These are phyloP conservation scores for Glyptemys insculpta DNA, from an alignment of 2,797 vertebrate genomes.

Conservation along the genomic window DNA sequence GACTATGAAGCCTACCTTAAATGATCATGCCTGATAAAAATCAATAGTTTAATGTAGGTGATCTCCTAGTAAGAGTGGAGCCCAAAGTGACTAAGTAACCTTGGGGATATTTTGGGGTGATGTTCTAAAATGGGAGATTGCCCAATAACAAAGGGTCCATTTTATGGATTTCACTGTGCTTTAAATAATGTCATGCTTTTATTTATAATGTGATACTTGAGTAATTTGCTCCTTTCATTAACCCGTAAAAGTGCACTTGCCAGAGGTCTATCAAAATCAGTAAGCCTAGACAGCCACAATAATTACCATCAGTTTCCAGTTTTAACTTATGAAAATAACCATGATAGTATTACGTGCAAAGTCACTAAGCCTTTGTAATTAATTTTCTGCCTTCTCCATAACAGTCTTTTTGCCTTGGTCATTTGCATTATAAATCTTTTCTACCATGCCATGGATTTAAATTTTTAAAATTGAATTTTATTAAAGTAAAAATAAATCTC, in stretches of 20 bases:
- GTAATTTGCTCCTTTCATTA: conserved; percentile 63
- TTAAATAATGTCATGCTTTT: conserved; percentile 33
- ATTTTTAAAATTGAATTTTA: conserved; percentile 72
- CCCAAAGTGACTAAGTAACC: not conserved
- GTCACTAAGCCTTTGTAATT: conserved; percentile 75
- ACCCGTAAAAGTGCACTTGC: conserved; percentile 54
- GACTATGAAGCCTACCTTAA: not conserved
- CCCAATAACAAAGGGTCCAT: not conserved
- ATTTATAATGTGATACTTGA: conserved; percentile 41
- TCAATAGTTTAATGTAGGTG: not conserved
- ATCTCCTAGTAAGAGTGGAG: not conserved
- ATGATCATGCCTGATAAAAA: not conserved
- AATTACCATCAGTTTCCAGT: conserved; percentile 64
- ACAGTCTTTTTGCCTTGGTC: conserved; percentile 63
- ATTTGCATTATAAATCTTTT: conserved; percentile 70
- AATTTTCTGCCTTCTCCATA: conserved; percentile 65
- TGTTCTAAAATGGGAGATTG: not conserved
- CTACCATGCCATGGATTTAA: conserved; percentile 56
- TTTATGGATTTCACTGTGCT: not conserved
- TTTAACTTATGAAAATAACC: conserved; percentile 69
- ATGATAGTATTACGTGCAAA: conserved; percentile 54
- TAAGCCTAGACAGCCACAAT: conserved; percentile 54
- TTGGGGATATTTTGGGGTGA: rapidly evolving
- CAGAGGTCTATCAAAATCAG: conserved; percentile 55
- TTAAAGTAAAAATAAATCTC: conserved; percentile 68